Conservation (phyloP, 2,113 vertebrate species). For the Hoplias malabaricus region DNA sequence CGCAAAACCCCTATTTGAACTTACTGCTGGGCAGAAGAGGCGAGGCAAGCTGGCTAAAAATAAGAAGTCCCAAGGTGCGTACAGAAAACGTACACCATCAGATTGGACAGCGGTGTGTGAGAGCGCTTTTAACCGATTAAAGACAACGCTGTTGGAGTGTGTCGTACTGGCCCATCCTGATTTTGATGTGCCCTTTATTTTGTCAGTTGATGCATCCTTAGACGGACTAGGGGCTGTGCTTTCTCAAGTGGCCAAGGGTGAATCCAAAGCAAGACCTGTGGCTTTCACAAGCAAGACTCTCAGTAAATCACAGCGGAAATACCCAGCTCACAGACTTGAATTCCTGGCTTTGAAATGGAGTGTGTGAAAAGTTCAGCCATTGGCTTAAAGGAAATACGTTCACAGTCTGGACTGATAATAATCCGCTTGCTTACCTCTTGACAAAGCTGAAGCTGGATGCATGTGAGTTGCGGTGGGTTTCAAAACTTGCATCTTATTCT, state of each 20-base stretch:
- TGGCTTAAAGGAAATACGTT: no score
- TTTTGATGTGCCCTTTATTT: neutral
- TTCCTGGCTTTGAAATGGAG: no score
- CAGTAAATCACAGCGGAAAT: no score
- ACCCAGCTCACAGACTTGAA: no score
- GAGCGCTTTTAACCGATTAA: neutral
- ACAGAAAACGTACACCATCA: neutral
- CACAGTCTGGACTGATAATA: no score
- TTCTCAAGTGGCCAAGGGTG: neutral
- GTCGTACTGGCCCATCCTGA: neutral
- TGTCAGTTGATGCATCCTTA: no score
- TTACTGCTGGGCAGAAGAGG: neutral
- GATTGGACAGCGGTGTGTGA: neutral
- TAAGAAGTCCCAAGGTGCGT: no score
- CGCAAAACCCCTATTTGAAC: neutral
- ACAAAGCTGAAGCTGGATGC: conserved; percentile 6
- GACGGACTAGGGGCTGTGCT: no score
- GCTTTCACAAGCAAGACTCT: no score
- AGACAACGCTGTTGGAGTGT: neutral
- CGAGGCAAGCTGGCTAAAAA: neutral
- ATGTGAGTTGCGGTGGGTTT: neutral
- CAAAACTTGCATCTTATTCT: conserved; percentile 14
- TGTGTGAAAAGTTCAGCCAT: no score
- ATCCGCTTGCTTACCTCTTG: conserved; percentile 23
- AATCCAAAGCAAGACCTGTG: neutral